A percentile compares a stretch with the other conserved stretches of the same genome.
Conservation (phyloP, 23 tunicate genomes). For the Diplosoma virens region DNA sequence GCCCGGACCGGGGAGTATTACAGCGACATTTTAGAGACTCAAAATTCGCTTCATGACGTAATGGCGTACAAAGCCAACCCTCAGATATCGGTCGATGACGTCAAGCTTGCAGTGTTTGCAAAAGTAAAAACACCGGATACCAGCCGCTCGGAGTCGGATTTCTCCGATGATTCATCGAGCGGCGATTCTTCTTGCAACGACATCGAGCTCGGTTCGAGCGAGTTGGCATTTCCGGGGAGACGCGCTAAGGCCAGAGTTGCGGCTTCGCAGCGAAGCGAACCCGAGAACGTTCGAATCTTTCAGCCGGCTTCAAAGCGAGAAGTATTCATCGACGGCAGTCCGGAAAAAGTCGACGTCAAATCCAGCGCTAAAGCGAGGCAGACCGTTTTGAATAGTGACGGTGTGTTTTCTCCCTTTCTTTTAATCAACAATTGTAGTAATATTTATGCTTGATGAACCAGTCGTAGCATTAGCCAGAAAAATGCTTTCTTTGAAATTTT, state of each 20-base stretch:
- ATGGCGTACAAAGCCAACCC: constrained; percentile 52
- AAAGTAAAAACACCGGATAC: not conserved
- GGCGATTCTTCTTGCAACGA: constrained; percentile 47
- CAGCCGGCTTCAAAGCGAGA: constrained; percentile 58
- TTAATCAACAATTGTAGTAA: too few species aligned
- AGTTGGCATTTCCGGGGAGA: not conserved
- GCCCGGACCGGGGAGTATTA: constrained; percentile 2
- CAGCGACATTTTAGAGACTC: constrained; percentile 28
- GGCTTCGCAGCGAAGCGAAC: not conserved
- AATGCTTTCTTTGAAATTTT: too few species aligned
- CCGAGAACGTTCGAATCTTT: constrained; percentile 9
- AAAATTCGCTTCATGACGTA: not conserved
- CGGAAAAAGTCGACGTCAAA: not conserved
- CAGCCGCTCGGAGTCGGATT: not conserved
- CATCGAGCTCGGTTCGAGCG: constrained; percentile 13
- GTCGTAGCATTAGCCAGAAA: too few species aligned
- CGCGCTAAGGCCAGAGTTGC: not conserved
- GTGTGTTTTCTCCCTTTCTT: too few species aligned
- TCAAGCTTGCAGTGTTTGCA: constrained; percentile 9
- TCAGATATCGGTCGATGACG: constrained; percentile 73
- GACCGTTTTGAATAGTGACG: too few species aligned
- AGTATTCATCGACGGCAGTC: constrained; percentile 59
- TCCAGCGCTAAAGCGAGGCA: too few species aligned
- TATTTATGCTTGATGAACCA: too few species aligned
- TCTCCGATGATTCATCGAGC: constrained; percentile 12